Evolutionary conservation across 2,888 invertebrate species (phyloP).

Genomic region (Neuroscelio doddi): DNA sequence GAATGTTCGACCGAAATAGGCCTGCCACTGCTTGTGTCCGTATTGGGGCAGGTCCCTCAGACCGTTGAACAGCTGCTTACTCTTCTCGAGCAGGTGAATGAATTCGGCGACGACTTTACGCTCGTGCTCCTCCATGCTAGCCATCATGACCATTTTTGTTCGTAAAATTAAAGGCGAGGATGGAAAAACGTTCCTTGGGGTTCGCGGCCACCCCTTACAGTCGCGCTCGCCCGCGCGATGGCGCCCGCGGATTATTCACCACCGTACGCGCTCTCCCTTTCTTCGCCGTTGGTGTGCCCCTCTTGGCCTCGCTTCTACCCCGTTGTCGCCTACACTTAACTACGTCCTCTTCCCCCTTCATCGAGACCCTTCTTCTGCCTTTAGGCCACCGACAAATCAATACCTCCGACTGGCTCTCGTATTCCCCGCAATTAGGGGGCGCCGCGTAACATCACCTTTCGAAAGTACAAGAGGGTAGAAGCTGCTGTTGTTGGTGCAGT

Average conservation of each 20-base stretch:
- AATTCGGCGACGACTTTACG: constrained; percentile 95
- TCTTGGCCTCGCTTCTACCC: background rate
- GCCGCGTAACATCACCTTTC: constrained; percentile 21
- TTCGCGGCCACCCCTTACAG: constrained; percentile 48
- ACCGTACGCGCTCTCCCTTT: constrained; percentile 12
- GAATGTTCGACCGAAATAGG: constrained; percentile 96
- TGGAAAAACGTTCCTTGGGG: constrained; percentile 40
- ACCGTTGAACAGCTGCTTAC: constrained; percentile 97
- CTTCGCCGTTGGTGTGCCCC: constrained; percentile 5
- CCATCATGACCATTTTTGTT: constrained; percentile 81
- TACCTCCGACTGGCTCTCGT: constrained; percentile 38
- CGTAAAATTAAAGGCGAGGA: constrained; percentile 37
- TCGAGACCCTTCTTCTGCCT: constrained; percentile 3
- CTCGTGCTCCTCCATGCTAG: constrained; percentile 89
- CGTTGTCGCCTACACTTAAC: background rate
- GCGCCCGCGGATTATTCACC: constrained; percentile 43
- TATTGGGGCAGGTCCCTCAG: constrained; percentile 97
- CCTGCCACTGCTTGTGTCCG: constrained; percentile 98
- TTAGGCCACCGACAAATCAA: constrained; percentile 38
- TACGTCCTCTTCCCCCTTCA: constrained; percentile 38
- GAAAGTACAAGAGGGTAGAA: constrained; percentile 11
- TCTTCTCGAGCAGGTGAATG: constrained; percentile 95
- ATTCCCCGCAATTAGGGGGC: constrained; percentile 45
- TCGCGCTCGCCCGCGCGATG: constrained; percentile 49
- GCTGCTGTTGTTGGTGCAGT: constrained; percentile 2